Percentiles rank a stretch among this genome's conserved stretches.
Conservation (phyloP, 2,113 vertebrate species). For the Hippocampus abdominalis region DNA sequence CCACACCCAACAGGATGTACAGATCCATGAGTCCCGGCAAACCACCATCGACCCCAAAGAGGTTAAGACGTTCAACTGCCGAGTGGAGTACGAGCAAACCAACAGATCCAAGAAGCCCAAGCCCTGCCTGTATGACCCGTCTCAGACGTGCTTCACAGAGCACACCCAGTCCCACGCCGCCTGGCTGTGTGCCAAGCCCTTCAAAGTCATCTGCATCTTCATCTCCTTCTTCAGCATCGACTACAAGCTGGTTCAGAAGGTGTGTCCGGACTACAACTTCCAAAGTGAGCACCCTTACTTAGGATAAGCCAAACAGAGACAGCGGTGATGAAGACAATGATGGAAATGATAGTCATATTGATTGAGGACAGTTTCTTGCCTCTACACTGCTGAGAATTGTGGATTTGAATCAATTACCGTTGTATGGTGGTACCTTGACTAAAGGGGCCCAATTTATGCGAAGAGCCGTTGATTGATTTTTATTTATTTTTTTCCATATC, state of each 20-base stretch:
- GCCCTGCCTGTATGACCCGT: constrained; percentile 92
- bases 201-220: constrained; percentile 99
- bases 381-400: constrained; percentile 58
- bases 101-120: constrained; percentile 92
- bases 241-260: constrained; percentile 98
- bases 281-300: constrained; percentile 94
- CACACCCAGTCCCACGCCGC: constrained; percentile 94
- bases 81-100: constrained; percentile 95
- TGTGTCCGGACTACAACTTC: constrained; percentile 98
- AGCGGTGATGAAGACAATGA: constrained; percentile 31
- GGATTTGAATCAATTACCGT: constrained; percentile 54
- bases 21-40: constrained; percentile 77
- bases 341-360: constrained; percentile 53
- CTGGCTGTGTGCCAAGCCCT: constrained; percentile 97
- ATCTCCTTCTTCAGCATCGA: constrained; percentile 97
- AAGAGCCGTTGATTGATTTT: not conserved
- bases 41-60: constrained; percentile 84
- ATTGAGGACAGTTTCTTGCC: constrained; percentile 61
- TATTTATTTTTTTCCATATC: not conserved
- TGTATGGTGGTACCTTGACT: not conserved
- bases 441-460: not conserved
- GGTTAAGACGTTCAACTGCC: constrained; percentile 89
- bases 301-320: constrained; percentile 69
- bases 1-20: constrained; percentile 79
- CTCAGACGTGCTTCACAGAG: constrained; percentile 93